phyloP scores from a whole-genome alignment of 2,113 vertebrate genomes.

The Mirza zaza region DNA sequence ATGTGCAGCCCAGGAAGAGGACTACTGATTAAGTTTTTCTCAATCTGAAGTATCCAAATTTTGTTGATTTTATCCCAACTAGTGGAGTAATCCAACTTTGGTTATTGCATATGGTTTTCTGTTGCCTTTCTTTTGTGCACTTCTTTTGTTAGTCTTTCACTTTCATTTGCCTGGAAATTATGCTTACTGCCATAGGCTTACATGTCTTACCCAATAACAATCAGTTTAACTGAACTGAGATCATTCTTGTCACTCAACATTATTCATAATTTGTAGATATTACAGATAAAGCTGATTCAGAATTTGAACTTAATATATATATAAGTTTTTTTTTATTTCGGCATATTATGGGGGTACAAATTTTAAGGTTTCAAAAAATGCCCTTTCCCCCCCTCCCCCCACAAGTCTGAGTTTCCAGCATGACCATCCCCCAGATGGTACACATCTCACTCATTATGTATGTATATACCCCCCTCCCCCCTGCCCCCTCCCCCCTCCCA shows the following conservation, averaged over 20 bases:
- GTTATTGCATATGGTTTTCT: background rate
- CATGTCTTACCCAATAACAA: background rate
- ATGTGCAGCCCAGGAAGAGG: background rate
- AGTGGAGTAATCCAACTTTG: background rate
- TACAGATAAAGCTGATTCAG: background rate
- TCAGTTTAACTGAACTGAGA: background rate
- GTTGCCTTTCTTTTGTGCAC: background rate
- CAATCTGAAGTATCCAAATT: background rate
- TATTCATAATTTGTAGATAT: background rate
- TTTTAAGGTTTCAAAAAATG: no score
- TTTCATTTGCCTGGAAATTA: constrained; percentile 14
- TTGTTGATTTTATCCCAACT: background rate
- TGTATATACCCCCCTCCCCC: no score
- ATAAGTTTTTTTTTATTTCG: no score
- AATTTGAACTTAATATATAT: background rate
- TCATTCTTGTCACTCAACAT: background rate
- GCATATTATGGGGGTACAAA: no score
- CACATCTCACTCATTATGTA: no score
- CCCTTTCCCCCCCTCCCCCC: no score
- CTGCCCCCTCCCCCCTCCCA: no score
- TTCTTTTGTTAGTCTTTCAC: background rate
- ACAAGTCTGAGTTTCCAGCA: no score
- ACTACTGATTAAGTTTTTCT: background rate
- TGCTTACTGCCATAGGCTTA: background rate
- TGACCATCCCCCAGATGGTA: no score